Base-by-base conservation (phyloP, 2,113 vertebrate species). In the Mesembrinibis cayennensis region DNA sequence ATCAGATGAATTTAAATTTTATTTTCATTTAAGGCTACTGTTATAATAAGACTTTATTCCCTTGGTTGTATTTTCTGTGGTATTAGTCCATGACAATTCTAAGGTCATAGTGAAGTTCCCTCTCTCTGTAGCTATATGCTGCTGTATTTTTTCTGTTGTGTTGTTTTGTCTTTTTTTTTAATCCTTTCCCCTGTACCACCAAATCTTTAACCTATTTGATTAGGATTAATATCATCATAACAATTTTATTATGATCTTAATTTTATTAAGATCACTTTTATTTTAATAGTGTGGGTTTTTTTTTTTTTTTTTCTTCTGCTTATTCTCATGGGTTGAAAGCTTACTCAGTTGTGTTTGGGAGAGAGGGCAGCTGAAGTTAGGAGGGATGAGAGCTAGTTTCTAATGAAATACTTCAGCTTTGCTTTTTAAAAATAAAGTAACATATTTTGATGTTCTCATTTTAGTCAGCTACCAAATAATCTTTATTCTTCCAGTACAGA, bases 11-110 rank as follows among this genome's bases (percentile, higher is more conserved):
- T 84, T 72, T 27, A 69, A 40, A 44, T 77, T 62, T 45, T 11
- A 17, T 36, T 81, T 76, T 49, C 38, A 32, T 85, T 69, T 50
- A 59, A 67, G 44, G 7, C 59, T 72, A 16, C 29, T 81, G 9
- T 36, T 66, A 6, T 25, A 61, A 11, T 8, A 44, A 78, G 63
- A 34, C 29, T 66, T 77, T 40, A 52, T 49, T 73, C 34, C 20
- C 11, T 23, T 71, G 47, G 21, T 10, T 89, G 22, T n/a, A 13
- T 80, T 81, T 91, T 71, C 36, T 83, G 11, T 38, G 49, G 7
- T n/a, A 13, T 61, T 44, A 55, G 36, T 38, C 38, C 30, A 13
- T 0, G 0, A 18, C 11, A 62, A 7, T 27, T 58, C 27, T 21
- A 30, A 56, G 29, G 34, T 78, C 47, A 27, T 29, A 45, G 11